phyloP scores from a whole-genome alignment of 2,888 invertebrate species.

The Aporophyla lueneburgensis region DNA sequence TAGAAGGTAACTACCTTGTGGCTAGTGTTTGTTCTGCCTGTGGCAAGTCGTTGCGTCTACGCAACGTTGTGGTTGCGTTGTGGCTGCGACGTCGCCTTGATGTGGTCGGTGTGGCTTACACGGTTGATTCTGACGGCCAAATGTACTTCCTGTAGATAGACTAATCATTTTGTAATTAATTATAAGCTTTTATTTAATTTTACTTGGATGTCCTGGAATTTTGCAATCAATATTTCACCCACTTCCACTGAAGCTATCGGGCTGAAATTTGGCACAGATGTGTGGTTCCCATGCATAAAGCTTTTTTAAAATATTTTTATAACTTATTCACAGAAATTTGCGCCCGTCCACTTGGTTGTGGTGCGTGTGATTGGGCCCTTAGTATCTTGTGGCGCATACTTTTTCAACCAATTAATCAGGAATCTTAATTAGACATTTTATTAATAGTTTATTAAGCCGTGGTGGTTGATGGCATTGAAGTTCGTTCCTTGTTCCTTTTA shows the following conservation, averaged over 20 bases:
- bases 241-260: too few relatives aligned
- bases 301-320: too few relatives aligned
- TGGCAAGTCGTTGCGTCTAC: neutral
- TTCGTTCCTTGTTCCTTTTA: neutral
- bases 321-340: neutral
- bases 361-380: neutral
- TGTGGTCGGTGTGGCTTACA: neutral
- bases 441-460: neutral
- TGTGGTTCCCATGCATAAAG: too few relatives aligned
- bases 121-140: neutral
- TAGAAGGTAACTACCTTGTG: neutral
- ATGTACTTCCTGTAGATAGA: neutral
- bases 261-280: too few relatives aligned
- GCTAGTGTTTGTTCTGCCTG: neutral
- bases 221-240: too few relatives aligned
- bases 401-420: neutral
- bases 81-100: neutral
- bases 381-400: neutral
- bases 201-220: too few relatives aligned
- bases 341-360: neutral
- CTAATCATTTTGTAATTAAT: neutral
- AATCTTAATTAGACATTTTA: neutral
- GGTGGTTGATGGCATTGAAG: neutral
- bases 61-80: neutral
- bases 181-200: too few relatives aligned